Conservation (phyloP, 1,140 invertebrate species). For the Varroa destructor region DNA sequence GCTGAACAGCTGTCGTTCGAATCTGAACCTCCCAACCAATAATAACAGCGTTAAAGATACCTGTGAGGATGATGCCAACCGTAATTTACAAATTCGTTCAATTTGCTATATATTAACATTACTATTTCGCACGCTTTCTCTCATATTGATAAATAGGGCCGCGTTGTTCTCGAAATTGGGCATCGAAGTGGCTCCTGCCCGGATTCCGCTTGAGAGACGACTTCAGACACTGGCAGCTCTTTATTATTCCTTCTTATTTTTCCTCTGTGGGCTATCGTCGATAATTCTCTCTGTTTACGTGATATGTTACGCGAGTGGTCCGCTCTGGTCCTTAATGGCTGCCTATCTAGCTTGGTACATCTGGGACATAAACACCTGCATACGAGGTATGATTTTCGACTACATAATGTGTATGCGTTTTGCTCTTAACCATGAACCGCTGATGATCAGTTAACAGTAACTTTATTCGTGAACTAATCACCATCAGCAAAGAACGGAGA, state of each 20-base stretch:
- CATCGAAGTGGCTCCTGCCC: conserved; percentile 61
- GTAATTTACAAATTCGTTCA: no score
- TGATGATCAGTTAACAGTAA: no score
- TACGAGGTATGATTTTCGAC: conserved; percentile 38
- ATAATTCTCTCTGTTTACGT: conserved; percentile 41
- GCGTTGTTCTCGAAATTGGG: conserved; percentile 42
- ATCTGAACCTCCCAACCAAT: no score
- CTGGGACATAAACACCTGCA: conserved; percentile 50
- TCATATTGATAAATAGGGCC: background rate
- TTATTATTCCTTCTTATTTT: conserved; percentile 52
- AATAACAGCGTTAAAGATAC: no score
- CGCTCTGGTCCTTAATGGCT: conserved; percentile 43
- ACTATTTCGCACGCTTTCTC: background rate
- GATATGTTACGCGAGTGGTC: conserved; percentile 36
- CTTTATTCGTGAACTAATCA: no score
- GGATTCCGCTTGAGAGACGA: conserved; percentile 56
- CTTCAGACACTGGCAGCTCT: conserved; percentile 62
- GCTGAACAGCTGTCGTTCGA: no score
- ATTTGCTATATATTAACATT: no score
- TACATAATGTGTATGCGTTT: no score
- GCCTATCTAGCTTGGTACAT: conserved; percentile 56
- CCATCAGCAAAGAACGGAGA: no score
- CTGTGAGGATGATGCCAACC: no score
- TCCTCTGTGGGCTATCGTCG: conserved; percentile 48
- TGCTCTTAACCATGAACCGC: no score